phyloP scores from a whole-genome alignment of 2,113 vertebrate species.

The Cyphotilapia sp. region DNA sequence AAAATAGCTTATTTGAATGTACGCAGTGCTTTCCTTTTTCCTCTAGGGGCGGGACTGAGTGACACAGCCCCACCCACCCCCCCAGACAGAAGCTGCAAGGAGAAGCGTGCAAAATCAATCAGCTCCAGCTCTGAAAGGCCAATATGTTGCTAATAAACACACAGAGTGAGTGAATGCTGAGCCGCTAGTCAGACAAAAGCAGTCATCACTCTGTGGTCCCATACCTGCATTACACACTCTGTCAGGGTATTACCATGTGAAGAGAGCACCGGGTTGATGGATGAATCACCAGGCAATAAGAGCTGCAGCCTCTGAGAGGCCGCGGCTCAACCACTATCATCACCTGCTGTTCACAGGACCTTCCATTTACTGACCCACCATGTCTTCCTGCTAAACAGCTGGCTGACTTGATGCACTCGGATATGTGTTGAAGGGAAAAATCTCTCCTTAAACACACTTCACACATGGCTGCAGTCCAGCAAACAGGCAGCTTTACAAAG shows the following conservation, averaged over 20 bases:
- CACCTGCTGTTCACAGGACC: constrained; percentile 12
- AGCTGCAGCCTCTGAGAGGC: not conserved
- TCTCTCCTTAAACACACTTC: not conserved
- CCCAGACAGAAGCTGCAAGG: constrained; percentile 9
- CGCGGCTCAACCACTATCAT: not conserved
- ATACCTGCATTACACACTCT: constrained; percentile 6
- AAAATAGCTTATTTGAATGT: not conserved
- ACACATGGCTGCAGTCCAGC: not conserved
- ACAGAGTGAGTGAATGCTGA: not conserved
- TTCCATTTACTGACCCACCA: not conserved
- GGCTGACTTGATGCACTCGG: not conserved
- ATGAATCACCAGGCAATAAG: not conserved
- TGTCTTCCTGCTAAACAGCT: not conserved
- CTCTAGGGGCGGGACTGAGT: not conserved
- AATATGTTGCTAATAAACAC: constrained; percentile 19
- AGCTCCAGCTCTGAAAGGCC: constrained; percentile 30
- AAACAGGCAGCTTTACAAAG: not conserved
- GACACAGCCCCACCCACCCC: not conserved
- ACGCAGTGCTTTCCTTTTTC: not conserved
- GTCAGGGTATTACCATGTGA: constrained; percentile 14
- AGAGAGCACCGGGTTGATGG: not conserved
- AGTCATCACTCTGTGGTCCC: not conserved
- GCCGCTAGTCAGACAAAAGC: not conserved
- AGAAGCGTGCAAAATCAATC: constrained; percentile 54
- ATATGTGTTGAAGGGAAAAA: not conserved